phyloP scores from a whole-genome alignment of 2,797 vertebrate genomes.

The Argyrosomus regius region DNA sequence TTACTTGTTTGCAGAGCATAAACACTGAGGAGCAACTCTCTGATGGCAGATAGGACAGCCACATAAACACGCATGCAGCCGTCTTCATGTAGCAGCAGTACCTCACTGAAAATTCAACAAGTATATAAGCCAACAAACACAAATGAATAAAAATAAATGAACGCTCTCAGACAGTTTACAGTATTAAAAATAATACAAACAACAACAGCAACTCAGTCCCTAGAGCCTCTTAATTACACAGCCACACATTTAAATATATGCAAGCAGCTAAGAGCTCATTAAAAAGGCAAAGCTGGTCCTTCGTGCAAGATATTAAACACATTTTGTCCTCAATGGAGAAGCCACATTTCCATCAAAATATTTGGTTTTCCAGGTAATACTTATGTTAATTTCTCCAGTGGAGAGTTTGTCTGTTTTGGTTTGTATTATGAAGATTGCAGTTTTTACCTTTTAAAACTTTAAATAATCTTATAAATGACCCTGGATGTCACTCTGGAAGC shows the following conservation, averaged over 20 bases:
- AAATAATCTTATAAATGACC: neutral
- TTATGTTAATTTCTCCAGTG: neutral
- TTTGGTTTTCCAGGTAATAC: neutral
- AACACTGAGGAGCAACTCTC: neutral
- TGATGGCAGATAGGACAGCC: neutral
- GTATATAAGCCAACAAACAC: neutral
- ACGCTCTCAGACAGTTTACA: neutral
- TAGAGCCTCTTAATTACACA: slow-evolving; percentile 1
- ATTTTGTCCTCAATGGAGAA: slow-evolving; percentile 11
- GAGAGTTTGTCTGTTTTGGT: neutral
- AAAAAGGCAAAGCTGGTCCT: slow-evolving; percentile 7
- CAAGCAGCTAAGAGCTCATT: slow-evolving; percentile 18
- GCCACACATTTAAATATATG: slow-evolving; percentile 17
- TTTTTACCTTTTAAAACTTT: neutral
- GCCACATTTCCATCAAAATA: neutral
- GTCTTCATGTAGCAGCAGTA: neutral
- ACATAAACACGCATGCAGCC: neutral
- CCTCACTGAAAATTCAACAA: too few species aligned
- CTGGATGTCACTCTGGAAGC: neutral
- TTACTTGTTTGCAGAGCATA: neutral
- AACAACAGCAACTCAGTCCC: slow-evolving; percentile 28
- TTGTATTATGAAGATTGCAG: neutral
- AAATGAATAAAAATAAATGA: neutral
- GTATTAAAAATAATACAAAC: slow-evolving; percentile 25
- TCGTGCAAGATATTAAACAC: neutral